Percentiles rank a stretch among this genome's conserved stretches.
These are phyloP conservation scores for Ceuthmochares aereus DNA, from an alignment of 2,113 vertebrate species.

Conservation along the genomic window DNA sequence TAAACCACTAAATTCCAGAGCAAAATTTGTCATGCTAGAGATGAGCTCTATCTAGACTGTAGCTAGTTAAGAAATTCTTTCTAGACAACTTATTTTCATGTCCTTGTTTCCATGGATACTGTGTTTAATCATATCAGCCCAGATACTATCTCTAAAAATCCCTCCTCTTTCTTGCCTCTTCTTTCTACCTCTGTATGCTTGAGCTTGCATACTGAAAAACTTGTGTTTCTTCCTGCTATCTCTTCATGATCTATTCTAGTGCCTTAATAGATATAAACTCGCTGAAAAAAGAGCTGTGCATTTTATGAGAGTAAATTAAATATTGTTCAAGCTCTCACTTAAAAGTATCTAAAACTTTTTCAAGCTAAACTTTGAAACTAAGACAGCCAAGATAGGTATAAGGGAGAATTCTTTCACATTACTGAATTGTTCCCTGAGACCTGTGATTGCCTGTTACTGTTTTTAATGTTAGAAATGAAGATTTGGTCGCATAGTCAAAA, in stretches of 20 bases:
- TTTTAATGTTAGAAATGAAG: background rate
- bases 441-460: background rate
- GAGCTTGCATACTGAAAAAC: background rate
- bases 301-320: background rate
- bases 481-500: background rate
- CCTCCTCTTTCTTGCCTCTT: background rate
- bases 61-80: background rate
- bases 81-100: background rate
- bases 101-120: background rate
- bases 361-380: background rate
- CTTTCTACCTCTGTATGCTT: background rate
- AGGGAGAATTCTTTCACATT: background rate
- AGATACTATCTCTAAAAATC: background rate
- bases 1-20: background rate
- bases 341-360: background rate
- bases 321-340: background rate
- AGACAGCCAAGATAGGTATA: background rate
- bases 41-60: background rate
- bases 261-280: background rate
- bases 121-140: background rate
- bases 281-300: background rate
- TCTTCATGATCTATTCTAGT: background rate
- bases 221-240: background rate
- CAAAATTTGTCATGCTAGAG: background rate
- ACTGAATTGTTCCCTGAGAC: background rate